Evolutionary conservation across 2,113 vertebrate genomes (phyloP), one percentile per base, ranked within the genome.

Genomic region (Hippocampus zosterae): DNA sequence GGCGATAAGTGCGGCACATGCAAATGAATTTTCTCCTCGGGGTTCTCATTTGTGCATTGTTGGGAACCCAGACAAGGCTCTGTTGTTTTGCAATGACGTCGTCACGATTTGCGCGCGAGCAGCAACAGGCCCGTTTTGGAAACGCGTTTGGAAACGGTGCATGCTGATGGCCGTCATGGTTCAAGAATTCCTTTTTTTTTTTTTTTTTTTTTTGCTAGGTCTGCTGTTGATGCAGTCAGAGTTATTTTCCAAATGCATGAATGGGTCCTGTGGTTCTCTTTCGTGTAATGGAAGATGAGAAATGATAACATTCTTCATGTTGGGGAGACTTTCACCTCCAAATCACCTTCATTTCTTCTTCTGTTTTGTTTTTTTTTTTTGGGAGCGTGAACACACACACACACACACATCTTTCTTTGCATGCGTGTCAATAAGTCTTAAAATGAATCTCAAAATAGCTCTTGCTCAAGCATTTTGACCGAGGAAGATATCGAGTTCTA

Each of bases 1-100:
- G 15, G 27, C 41, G 63, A 65, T 65, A 46, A 65, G 42, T 44
- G 52, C 40, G 53, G 40, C 46, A 50, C 48, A 57, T 64, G n/a
- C 57, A 40, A 12, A 61, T 71, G 23, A 25, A 53, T 55, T 19
- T 33, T 23, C 42, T 44, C 42, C 50, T 41, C 37, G 37, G 53
- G 37, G 37, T 68, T 23, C 19, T 23, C 19, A 13, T 52, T n/a
- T 76, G 60, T 50, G 25, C 41, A 56, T 60, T 73, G 46, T 46
- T 67, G 50, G 64, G 40, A 71, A 55, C 66, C 27, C 75, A 67
- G 63, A 82, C 16, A 19, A 67, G 70, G 70, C 21, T 13, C 21
- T 37, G 67, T 65, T 83, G 72, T 79, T 83, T 74, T 75, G 71
- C 75, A 76, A 60, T 59, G 73, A 72, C 63, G 68, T 75, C 69